Evolutionary conservation across 2,888 invertebrate genomes (phyloP), one percentile per base, ranked within the genome.

Genomic region (Hipparchia sbordonii): DNA sequence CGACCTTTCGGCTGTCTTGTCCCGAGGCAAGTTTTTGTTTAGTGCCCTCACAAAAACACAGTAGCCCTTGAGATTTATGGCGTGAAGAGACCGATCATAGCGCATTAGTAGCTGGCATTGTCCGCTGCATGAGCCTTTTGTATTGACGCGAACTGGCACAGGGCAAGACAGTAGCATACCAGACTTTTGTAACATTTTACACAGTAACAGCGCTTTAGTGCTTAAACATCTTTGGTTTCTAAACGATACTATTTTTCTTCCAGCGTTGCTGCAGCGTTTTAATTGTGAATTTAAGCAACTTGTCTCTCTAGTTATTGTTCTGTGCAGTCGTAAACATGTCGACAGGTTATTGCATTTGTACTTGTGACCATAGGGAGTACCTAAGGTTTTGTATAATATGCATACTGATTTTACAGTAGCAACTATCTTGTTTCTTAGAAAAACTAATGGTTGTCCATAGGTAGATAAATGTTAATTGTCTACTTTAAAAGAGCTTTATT

Each of bases 91-190:
- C 80, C 87, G 91, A 93, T 93, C 93, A 93, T 92, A 89, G 88
- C 85, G 84, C 92, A 93, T 93, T 92, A 93, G 93, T 90, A 91
- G 82, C 77, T 70, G 74, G 80, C 83, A 86, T 92, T 93, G 91
- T 93, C 84, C 91, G 76, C 91, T 79, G 82, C 89, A 87, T 90
- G 93, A 83, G 87, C 85, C 78, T 87, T 88, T 90, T 91, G 89
- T 89, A 59, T 57, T 75, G 71, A 69, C 75, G 61, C 75, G 76
- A 77, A 75, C 79, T 71, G 71, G 63, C 75, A 72, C 71, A 84
- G 82, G 78, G 73, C 77, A 78, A 80, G 78, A 85, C 89, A 83
- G 86, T 85, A 85, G 87, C 85, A 70, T 76, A 70, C 76, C 73
- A 73, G 74, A 76, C 74, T 73, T 79, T 77, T 72, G 72, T 72